These are phyloP conservation scores for Pollenia amentaria DNA, from an alignment of 2,888 invertebrate genomes.

Conservation along the genomic window DNA sequence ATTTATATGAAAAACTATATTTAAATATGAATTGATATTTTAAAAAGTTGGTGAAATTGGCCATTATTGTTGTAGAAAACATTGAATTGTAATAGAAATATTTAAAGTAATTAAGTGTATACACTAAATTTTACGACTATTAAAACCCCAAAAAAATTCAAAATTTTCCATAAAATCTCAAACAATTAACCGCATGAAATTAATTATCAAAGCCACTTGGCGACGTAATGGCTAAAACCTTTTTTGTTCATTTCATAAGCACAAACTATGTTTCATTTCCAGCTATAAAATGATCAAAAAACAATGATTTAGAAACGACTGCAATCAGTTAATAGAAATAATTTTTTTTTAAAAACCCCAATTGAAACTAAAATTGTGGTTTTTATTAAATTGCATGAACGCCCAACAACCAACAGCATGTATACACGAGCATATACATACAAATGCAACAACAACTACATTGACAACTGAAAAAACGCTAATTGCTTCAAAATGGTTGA, in stretches of 20 bases:
- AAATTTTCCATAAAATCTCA: slow-evolving; percentile 20
- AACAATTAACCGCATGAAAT: slow-evolving; percentile 57
- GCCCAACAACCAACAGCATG: slow-evolving; percentile 36
- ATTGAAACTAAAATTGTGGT: slow-evolving; percentile 70
- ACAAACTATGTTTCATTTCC: background rate
- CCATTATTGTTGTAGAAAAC: too few relatives aligned
- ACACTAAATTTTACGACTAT: too few relatives aligned
- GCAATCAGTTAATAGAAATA: slow-evolving; percentile 32
- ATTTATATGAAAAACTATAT: too few relatives aligned
- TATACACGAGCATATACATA: slow-evolving; percentile 15
- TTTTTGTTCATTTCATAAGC: background rate
- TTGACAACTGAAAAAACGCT: slow-evolving; percentile 42
- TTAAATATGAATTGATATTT: too few relatives aligned
- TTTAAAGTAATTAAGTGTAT: too few relatives aligned
- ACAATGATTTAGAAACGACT: slow-evolving; percentile 47
- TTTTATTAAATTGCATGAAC: slow-evolving; percentile 67
- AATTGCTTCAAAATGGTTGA: slow-evolving; percentile 70
- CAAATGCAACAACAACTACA: background rate
- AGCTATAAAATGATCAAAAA: slow-evolving; percentile 15
- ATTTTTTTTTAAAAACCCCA: slow-evolving; percentile 60
- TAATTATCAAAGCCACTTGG: slow-evolving; percentile 68
- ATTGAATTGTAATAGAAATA: too few relatives aligned
- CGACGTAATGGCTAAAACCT: slow-evolving; percentile 44
- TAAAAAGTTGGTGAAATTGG: too few relatives aligned
- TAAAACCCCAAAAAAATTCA: background rate